Percentiles rank a stretch among this genome's conserved stretches.
These are phyloP conservation scores for Archips xylosteana DNA, from an alignment of 2,888 invertebrate species.

Conservation along the genomic window DNA sequence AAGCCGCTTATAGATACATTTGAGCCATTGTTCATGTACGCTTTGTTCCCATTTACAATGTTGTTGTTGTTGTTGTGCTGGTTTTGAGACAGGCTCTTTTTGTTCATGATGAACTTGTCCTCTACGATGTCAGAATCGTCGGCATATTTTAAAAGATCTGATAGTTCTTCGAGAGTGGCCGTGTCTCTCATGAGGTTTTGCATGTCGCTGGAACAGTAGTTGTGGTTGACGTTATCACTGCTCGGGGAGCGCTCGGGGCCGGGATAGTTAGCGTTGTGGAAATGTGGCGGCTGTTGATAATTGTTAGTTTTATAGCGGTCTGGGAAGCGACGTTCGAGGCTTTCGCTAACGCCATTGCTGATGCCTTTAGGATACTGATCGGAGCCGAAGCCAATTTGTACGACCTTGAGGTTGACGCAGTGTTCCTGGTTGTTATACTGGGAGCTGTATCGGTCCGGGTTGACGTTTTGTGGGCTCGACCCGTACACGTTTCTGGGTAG, in stretches of 20 bases:
- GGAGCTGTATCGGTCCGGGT: constrained; percentile 81
- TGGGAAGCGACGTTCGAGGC: constrained; percentile 80
- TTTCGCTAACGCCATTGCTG: constrained; percentile 77
- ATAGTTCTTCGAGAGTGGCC: constrained; percentile 89
- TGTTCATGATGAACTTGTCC: constrained; percentile 79
- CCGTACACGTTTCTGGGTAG: constrained; percentile 89
- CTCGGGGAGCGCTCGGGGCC: constrained; percentile 77
- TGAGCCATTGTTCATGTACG: constrained; percentile 88
- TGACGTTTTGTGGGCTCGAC: constrained; percentile 73
- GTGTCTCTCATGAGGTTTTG: constrained; percentile 82
- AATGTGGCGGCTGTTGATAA: constrained; percentile 72
- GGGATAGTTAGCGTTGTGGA: constrained; percentile 75
- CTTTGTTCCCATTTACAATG: constrained; percentile 75
- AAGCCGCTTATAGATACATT: constrained; percentile 93
- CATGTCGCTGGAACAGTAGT: constrained; percentile 76
- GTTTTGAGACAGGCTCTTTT: constrained; percentile 75
- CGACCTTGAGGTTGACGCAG: constrained; percentile 85
- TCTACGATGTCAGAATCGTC: constrained; percentile 89
- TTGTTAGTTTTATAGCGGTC: constrained; percentile 80
- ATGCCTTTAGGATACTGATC: constrained; percentile 86
- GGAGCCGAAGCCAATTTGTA: constrained; percentile 86
- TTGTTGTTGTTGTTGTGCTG: constrained; percentile 75
- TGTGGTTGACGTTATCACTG: constrained; percentile 78
- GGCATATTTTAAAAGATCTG: constrained; percentile 89
- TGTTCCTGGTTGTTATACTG: constrained; percentile 83